Base-by-base conservation (phyloP, 2,888 invertebrate genomes). In the Ochropacha duplaris region DNA sequence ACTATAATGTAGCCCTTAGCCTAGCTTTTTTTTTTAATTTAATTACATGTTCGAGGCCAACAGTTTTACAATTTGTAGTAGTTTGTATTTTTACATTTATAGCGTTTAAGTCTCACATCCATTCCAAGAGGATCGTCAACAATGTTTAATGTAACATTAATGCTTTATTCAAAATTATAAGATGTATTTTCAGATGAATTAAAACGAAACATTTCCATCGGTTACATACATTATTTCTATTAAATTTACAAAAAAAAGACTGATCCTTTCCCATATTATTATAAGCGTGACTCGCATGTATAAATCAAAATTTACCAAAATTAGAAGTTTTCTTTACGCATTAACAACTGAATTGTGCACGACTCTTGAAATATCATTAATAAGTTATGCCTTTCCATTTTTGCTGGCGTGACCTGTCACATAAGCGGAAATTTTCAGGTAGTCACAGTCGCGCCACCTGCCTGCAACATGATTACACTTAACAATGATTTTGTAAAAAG, bases 321-420 rank as follows among this genome's bases (percentile, higher is more conserved):
- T 28, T 28, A 16, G 28, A 28, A 51, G 19, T 19, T 52, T 22
- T 34, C 31, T 19, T 31, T 12, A 31, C 28, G 8, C 19, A 51
- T 26, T 51, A 51, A 31, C 26, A 28, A 16, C 6, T 50, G 26
- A 50, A n/a, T 28, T 9, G 19, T 31, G 31, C 51, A 31, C 16
- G 51, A 28, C 22, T 34, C 22, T 50, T 19, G 24, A 16, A 44
- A 39, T 57, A 44, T 34, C 54, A 51, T 57, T 54, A 56, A 54
- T 56, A 50, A 56, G 54, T 51, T 24, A 58, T 58, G 58, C 55
- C 44, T 54, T 58, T 58, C 56, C 57, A 58, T 62, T 52, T 58
- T 49, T 50, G 61, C 50, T 68, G 60, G 50, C 64, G 66, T 70
- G 65, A 68, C 65, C 54, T 49, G 63, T 44, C 55, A 60, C 62